These are phyloP conservation scores for Rhyzopertha dominica DNA, from an alignment of 1,140 invertebrate species.

Conservation along the genomic window DNA sequence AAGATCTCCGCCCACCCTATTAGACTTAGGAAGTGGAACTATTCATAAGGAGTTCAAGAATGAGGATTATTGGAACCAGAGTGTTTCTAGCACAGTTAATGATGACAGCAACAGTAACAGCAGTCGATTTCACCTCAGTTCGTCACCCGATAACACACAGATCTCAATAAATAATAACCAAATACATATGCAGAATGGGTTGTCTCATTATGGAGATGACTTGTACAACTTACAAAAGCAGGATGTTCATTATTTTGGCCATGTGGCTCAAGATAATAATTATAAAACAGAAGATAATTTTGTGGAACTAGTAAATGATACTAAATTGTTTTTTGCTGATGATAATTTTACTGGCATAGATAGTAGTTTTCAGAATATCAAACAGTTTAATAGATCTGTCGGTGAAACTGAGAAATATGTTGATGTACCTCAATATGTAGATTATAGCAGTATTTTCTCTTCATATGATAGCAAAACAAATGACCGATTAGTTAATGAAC, in stretches of 20 bases:
- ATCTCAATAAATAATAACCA: conserved; percentile 29
- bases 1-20: conserved; percentile 61
- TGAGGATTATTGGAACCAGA: conserved; percentile 46
- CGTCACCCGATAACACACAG: conserved; percentile 35
- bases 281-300: background rate
- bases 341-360: conserved; percentile 28
- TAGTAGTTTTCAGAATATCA: conserved; percentile 19
- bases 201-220: background rate
- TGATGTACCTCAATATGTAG: conserved; percentile 30
- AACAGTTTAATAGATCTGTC: conserved; percentile 22
- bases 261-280: conserved; percentile 5
- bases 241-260: background rate
- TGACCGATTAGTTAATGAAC: conserved; percentile 28
- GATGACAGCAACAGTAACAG: conserved; percentile 43
- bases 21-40: conserved; percentile 65
- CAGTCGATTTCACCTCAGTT: conserved; percentile 40
- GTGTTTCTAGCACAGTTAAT: conserved; percentile 23
- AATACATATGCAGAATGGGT: conserved; percentile 12
- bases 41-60: conserved; percentile 53
- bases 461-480: conserved; percentile 32
- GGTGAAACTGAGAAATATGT: conserved; percentile 35
- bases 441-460: conserved; percentile 32
- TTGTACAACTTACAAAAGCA: background rate
- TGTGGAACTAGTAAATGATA: conserved; percentile 5
- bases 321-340: conserved; percentile 11